Conservation (phyloP, 2,113 vertebrate genomes). For the Fregata magnificens region DNA sequence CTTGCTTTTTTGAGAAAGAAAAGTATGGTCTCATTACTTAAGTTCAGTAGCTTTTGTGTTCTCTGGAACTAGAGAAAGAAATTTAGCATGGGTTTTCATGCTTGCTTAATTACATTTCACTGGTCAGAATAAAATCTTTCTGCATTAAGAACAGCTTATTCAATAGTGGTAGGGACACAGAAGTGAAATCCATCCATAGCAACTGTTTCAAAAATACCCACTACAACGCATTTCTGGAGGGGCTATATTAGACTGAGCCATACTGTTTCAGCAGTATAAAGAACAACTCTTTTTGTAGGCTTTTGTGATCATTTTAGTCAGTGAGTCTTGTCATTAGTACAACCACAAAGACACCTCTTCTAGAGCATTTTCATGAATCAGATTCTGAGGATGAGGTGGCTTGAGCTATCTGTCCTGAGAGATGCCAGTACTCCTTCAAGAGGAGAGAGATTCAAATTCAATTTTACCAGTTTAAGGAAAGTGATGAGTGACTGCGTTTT, state of each 20-base stretch:
- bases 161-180: background rate
- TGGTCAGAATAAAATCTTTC: background rate
- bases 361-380: background rate
- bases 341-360: background rate
- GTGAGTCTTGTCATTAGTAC: background rate
- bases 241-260: background rate
- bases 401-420: background rate
- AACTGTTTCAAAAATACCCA: background rate
- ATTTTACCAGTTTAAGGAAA: background rate
- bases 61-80: background rate
- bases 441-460: background rate
- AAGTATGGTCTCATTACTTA: background rate
- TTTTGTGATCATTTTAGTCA: background rate
- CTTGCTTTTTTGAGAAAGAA: background rate
- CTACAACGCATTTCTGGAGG: fast-evolving
- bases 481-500: background rate
- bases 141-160: background rate
- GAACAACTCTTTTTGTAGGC: background rate
- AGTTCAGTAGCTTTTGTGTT: background rate
- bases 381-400: background rate
- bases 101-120: background rate
- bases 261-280: background rate
- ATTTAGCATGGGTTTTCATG: background rate
- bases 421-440: background rate
- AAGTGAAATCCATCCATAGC: background rate